Evolutionary conservation across 2,888 invertebrate genomes (phyloP), one percentile per base, ranked within the genome.

Genomic region (Chymomyza amoena): DNA sequence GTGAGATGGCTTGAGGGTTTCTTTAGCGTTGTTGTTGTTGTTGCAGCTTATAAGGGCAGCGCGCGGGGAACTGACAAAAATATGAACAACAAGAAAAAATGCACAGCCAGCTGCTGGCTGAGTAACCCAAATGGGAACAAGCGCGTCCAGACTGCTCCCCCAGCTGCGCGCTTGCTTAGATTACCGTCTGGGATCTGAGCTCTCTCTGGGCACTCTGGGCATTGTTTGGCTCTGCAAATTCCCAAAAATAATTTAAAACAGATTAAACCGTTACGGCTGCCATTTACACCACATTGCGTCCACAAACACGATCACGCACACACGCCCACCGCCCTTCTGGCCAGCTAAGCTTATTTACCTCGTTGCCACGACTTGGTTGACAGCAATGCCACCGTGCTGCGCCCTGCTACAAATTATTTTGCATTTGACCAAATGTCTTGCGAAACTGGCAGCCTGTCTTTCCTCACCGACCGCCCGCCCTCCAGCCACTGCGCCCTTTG

Each of bases 221-320:
- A 73, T 75, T 75, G 70, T 72, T 75, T 73, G 80, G 68, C 61
- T 69, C 69, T 59, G 72, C 65, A 69, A 75, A 81, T 81, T 75
- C 76, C 76, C 79, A 75, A 80, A 85, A 87, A 89, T 90, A 89
- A 89, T 89, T 90, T 90, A 90, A 90, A 89, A 90, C 81, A 90
- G 90, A 90, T 90, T 90, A 90, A 90, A 88, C 81, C 90, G 90
- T 89, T 89, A 84, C 82, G 89, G 81, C 88, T 81, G 88, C 86
- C 90, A 87, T 90, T 89, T 78, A 79, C 89, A 84, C 87, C 81
- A 83, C 87, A 81, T 84, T 78, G 84, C 81, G 80, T 76, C 66
- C 67, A 52, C 71, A 74, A 72, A 9, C 25, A 39, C 54, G 16
- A 13, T 54, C 67, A 64, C 78, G 63, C 69, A 39, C 65, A 28